Base-by-base conservation (phyloP, 2,113 vertebrate genomes). In the Catharus fuscescens region DNA sequence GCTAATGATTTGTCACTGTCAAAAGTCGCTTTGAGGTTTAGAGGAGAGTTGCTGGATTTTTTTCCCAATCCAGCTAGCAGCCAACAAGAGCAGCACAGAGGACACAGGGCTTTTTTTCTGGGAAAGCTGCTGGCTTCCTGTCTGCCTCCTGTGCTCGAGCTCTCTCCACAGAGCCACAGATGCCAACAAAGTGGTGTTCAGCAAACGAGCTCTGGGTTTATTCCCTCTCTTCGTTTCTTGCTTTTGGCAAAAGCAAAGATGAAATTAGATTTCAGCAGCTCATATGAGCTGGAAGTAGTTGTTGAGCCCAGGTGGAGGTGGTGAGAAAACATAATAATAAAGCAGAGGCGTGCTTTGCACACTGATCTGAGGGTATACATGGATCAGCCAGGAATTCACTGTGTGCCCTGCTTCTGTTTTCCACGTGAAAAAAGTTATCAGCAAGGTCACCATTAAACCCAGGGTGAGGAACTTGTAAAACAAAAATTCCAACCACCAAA, bases 111-210 rank as follows among this genome's bases (percentile, higher is more conserved):
- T 86, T 94, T 93, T 94, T 94, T 93, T 60, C 83, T 64, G 76
- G 86, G 86, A 94, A 96, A 90, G 86, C 91, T 95, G 91, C 66
- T 95, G 86, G 72, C 89, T 97, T 96, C 92, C 89, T 92, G 91
- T 54, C 69, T 0, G 14, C 82, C 95, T 83, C 96, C 92, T 42
- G 40, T 60, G 67, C 88, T 52, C 92, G 62, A 74, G 62, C 83
- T 93, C 89, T 76, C 76, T 90, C 59, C 9, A 38, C 88, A 48
- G 84, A 87, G 95, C 87, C 1, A 0, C 90, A 92, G 88, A 92
- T 91, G 91, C 91, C 65, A 93, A 95, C 91, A 87, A 91, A 91
- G 94, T 18, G 80, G 95, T 78, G 82, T 61, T 95, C 73, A 95
- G 92, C 86, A 31, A 91, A 60, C 14, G 3, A 18, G 91, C 77